phyloP scores from a whole-genome alignment of 2,888 invertebrate genomes.

The Zonitis immaculata region DNA sequence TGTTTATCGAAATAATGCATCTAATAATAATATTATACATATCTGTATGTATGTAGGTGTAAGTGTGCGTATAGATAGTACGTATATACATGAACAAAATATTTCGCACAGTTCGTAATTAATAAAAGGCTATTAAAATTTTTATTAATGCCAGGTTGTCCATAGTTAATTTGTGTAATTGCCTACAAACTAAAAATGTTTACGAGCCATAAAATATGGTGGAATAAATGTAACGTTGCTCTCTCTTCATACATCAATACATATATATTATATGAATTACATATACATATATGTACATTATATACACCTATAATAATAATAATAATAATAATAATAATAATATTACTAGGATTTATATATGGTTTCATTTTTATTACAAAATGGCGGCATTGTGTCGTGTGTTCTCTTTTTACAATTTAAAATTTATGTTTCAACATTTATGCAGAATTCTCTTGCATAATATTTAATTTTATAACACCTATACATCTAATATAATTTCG shows the following conservation, averaged over 20 bases:
- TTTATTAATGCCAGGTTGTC: slow-evolving; percentile 33
- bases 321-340: too few relatives aligned
- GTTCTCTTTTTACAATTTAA: background rate
- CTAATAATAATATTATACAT: too few relatives aligned
- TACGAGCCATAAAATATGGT: slow-evolving; percentile 42
- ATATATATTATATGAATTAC: too few relatives aligned
- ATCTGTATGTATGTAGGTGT: too few relatives aligned
- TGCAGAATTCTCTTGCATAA: slow-evolving; percentile 35
- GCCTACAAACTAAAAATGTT: slow-evolving; percentile 43
- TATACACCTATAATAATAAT: too few relatives aligned
- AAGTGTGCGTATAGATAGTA: too few relatives aligned
- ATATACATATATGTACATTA: background rate
- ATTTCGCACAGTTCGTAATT: slow-evolving; percentile 32
- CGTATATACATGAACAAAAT: slow-evolving; percentile 14
- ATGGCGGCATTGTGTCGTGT: slow-evolving; percentile 32
- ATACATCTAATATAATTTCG: background rate
- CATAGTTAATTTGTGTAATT: slow-evolving; percentile 46
- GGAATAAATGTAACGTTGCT: slow-evolving; percentile 44
- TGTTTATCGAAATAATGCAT: too few relatives aligned
- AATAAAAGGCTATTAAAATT: slow-evolving; percentile 38
- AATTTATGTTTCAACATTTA: slow-evolving; percentile 35
- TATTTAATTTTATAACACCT: slow-evolving; percentile 31
- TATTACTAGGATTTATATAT: background rate
- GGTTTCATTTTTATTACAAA: slow-evolving; percentile 37
- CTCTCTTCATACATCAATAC: too few relatives aligned